Evolutionary conservation across 2,113 vertebrate genomes (phyloP), one percentile per base, ranked within the genome.

Genomic region (Seriola rivoliana): DNA sequence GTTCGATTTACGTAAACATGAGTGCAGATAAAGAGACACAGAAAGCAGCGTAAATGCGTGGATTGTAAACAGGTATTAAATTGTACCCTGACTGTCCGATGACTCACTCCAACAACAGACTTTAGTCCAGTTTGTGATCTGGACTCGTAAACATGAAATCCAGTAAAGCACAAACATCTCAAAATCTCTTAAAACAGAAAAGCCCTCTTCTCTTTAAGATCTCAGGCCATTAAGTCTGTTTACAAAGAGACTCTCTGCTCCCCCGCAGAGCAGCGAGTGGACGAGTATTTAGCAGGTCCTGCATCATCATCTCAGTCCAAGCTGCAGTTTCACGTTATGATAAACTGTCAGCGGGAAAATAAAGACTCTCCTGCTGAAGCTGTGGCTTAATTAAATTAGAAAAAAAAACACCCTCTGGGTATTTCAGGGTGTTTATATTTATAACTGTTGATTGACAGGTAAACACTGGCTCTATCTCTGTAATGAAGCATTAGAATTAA

Each of bases 401-500:
- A 44, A 2, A 21, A 69, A 54, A 50, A 42, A 60, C 42, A 9
- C 5, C 58, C 14, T 2, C 12, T 0, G 17, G 48, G 50, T 40
- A 13, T 65, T 46, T n/a, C 8, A 38, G 40, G 40, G 8, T 42
- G 40, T 42, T 42, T 42, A 42, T 42, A 42, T 9, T 42, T 42
- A 42, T 8, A 52, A 64, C 44, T 64, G 93, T 93, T 94, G 94
- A 81, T 34, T 86, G 94, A 93, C 94, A 84, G 95, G 95, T 96
- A 87, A 95, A 93, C 94, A 93, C 89, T 86, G 92, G 82, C 85
- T 85, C 85, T 92, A 75, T 92, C 66, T 23, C 44, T 54, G 32
- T 82, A 94, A 95, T 93, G 94, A 95, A 95, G 95, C 94, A 86
- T 74, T 95, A 66, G 95, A 95, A 97, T 96, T 93, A 96, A 96